These are phyloP conservation scores for Passer montanus DNA, from an alignment of 2,113 vertebrate species.

Conservation along the genomic window DNA sequence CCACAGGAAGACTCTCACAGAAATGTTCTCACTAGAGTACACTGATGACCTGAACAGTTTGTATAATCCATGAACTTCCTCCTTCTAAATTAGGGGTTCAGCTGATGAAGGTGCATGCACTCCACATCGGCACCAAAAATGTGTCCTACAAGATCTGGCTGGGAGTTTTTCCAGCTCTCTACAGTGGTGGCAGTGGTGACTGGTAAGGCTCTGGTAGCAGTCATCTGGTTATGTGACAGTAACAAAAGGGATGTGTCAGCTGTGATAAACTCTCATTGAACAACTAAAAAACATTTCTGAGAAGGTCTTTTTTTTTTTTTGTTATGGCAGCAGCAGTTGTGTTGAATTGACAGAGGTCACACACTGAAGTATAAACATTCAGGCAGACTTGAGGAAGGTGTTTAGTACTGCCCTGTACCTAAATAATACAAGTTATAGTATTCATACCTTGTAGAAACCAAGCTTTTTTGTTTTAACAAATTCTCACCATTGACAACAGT, in stretches of 20 bases:
- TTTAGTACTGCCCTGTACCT: background rate
- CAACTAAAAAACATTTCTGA: background rate
- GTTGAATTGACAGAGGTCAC: background rate
- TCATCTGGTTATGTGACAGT: background rate
- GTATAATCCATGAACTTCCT: background rate
- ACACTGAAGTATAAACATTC: background rate
- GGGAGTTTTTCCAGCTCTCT: background rate
- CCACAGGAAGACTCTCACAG: background rate
- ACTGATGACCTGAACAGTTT: background rate
- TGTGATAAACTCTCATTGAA: background rate
- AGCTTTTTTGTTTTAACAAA: background rate
- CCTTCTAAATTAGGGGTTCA: background rate
- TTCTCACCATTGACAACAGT: background rate
- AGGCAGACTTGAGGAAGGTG: background rate
- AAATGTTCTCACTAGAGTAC: background rate
- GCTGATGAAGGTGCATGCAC: accelerated
- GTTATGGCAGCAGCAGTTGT: background rate
- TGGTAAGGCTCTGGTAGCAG: background rate
- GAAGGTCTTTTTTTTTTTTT: background rate
- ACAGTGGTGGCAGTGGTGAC: background rate
- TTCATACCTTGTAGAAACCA: background rate
- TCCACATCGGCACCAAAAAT: accelerated
- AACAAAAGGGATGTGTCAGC: background rate
- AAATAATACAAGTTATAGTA: background rate
- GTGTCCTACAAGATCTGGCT: accelerated